A percentile compares a stretch with the other conserved stretches of the same genome.
phyloP scores from a whole-genome alignment of 2,888 invertebrate genomes.

The Drosophila quasianomalipes region DNA sequence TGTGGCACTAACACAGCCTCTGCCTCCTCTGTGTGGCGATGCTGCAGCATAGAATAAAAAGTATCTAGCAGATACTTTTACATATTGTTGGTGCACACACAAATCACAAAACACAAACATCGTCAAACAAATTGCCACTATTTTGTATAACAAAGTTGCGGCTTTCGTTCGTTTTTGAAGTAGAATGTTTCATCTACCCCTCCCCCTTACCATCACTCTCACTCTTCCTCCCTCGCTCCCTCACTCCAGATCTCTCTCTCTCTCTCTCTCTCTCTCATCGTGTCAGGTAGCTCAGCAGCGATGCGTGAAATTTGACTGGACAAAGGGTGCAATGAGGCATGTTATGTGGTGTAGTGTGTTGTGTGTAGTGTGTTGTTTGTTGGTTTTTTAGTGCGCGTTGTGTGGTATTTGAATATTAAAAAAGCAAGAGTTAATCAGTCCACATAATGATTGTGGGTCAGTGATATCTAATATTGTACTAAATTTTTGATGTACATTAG shows the following conservation, averaged over 20 bases:
- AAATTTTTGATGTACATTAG: neutral
- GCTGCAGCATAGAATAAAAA: conserved; percentile 20
- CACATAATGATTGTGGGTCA: conserved; percentile 31
- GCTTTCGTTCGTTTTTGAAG: conserved; percentile 33
- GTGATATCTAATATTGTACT: conserved; percentile 1
- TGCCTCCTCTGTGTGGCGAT: neutral
- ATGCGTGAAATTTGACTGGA: conserved; percentile 68
- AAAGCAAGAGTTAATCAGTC: conserved; percentile 32
- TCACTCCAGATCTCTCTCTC: neutral
- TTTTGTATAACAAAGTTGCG: conserved; percentile 73
- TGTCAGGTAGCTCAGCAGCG: conserved; percentile 41
- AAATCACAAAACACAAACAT: conserved; percentile 53
- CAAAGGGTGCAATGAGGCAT: conserved; percentile 70
- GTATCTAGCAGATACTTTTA: conserved; percentile 38
- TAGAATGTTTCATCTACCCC: conserved; percentile 8
- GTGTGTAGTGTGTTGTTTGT: conserved; percentile 4
- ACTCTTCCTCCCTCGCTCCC: neutral
- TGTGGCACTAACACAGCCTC: conserved; percentile 32
- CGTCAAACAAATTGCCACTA: conserved; percentile 65
- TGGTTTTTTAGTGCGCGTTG: conserved; percentile 33
- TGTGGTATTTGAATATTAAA: conserved; percentile 31
- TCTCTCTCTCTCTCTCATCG: neutral
- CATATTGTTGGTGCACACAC: conserved; percentile 39
- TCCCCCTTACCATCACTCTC: neutral
- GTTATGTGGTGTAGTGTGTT: conserved; percentile 29